Evolutionary conservation across 2,888 invertebrate genomes (phyloP), one percentile per base, ranked within the genome.

Genomic region (Proisotoma minuta): DNA sequence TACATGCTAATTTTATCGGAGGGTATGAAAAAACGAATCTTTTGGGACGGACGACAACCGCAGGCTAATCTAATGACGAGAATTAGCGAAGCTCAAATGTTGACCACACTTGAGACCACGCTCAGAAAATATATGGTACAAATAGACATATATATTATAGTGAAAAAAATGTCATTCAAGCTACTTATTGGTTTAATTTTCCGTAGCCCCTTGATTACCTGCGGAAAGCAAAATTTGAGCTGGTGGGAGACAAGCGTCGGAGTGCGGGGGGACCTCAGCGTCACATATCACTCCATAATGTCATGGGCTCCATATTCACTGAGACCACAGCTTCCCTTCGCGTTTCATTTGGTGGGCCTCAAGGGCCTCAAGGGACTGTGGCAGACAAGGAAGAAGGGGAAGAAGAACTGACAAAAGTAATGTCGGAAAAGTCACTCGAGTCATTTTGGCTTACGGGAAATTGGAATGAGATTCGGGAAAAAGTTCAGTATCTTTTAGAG

Each of bases 1-100:
- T 54, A 54, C 24, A 2, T 22, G 4, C 54, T 54, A 2, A 39
- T 12, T 8, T 20, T 54, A 3, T 8, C 39, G 10, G 64, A 60
- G 28, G 20, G 18, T 12, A 20, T 48, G 10, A 34, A 26, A 10
- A 43, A 40, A 29, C 56, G 50, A 20, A 57, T 60, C 1, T 39
- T 64, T 4, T 64, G 60, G 60, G 57, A 64, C 47, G 60, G 60
- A 24, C 43, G 28, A 10, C 27, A 22, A 8, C 49, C 39, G 1
- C 51, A 34, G 0, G 18, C 18, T n/a, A 53, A 27, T n/a, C 28
- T 64, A n/a, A 26, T 54, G n/a, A 51, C 54, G 0, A 57, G 57
- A 52, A n/a, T 60, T n/a, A 53, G 34, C 49, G 60, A 64, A 18
- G 22, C 58, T 2, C 60, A 64, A 18, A 64, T 64, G 64, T 29